Evolutionary conservation across 2,888 invertebrate genomes (phyloP).

Genomic region (Chromoteleia sp.): DNA sequence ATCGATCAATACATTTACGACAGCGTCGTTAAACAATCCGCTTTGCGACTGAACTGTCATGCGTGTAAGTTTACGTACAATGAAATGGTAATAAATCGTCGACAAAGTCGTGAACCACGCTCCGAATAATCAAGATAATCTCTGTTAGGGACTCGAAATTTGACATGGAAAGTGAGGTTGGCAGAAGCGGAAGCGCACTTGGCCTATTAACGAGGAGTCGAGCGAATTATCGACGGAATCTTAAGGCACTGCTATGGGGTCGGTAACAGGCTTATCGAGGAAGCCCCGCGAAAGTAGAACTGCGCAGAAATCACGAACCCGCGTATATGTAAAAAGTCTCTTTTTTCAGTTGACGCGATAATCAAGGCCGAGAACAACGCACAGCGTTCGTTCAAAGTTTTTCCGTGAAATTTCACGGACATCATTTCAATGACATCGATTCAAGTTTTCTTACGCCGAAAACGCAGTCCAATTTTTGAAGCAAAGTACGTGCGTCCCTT

Average conservation of each 20-base stretch:
- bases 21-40: slow-evolving; percentile 12
- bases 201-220: slow-evolving; percentile 21
- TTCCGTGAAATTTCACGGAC: too few relatives aligned
- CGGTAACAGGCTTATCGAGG: slow-evolving; percentile 80
- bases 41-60: not conserved
- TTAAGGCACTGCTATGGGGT: slow-evolving; percentile 74
- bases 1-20: not conserved
- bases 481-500: slow-evolving; percentile 1
- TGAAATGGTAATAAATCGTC: slow-evolving; percentile 5
- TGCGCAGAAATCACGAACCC: slow-evolving; percentile 40
- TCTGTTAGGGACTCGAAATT: not conserved
- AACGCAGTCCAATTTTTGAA: slow-evolving; percentile 2
- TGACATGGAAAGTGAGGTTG: not conserved
- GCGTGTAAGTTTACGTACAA: not conserved
- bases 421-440: slow-evolving; percentile 19
- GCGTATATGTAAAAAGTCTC: slow-evolving; percentile 24
- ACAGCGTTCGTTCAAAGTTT: slow-evolving; percentile 3
- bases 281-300: slow-evolving; percentile 75
- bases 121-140: not conserved
- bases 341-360: slow-evolving; percentile 43
- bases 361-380: slow-evolving; percentile 52
- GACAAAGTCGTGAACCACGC: slow-evolving; percentile 1
- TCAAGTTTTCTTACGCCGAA: not conserved
- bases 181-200: not conserved
- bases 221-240: slow-evolving; percentile 22